These are phyloP conservation scores for Platerodrilus igneus DNA, from an alignment of 2,888 invertebrate genomes.

Conservation along the genomic window DNA sequence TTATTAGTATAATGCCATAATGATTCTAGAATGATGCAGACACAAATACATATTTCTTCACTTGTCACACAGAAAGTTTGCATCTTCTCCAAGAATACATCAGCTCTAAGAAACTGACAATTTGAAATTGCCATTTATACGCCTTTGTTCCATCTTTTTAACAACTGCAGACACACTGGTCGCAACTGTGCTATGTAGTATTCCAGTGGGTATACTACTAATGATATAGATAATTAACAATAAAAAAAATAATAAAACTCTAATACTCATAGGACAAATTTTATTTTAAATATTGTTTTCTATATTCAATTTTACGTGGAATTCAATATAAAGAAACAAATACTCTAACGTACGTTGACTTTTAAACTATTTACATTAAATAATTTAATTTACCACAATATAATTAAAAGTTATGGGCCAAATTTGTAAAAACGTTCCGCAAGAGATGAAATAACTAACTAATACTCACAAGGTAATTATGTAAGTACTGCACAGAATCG, in stretches of 20 bases:
- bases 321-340: conserved; percentile 43
- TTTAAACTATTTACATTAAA: conserved; percentile 42
- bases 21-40: too few relatives aligned
- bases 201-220: too few relatives aligned
- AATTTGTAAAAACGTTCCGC: conserved; percentile 27
- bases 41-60: too few relatives aligned
- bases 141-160: too few relatives aligned
- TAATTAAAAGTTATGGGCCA: conserved; percentile 40
- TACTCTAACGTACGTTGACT: conserved; percentile 46
- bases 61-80: too few relatives aligned
- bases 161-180: too few relatives aligned
- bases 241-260: conserved; percentile 1
- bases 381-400: conserved; percentile 37
- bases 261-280: conserved; percentile 21
- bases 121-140: too few relatives aligned
- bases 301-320: conserved; percentile 29
- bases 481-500: conserved; percentile 32
- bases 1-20: too few relatives aligned
- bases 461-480: conserved; percentile 46
- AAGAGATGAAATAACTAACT: conserved; percentile 34
- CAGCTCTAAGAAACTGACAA: too few relatives aligned
- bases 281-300: conserved; percentile 26
- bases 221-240: too few relatives aligned
- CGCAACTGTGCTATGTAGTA: too few relatives aligned
- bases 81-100: too few relatives aligned